Conservation (phyloP, 2,888 invertebrate genomes). For the Erynnis tages region DNA sequence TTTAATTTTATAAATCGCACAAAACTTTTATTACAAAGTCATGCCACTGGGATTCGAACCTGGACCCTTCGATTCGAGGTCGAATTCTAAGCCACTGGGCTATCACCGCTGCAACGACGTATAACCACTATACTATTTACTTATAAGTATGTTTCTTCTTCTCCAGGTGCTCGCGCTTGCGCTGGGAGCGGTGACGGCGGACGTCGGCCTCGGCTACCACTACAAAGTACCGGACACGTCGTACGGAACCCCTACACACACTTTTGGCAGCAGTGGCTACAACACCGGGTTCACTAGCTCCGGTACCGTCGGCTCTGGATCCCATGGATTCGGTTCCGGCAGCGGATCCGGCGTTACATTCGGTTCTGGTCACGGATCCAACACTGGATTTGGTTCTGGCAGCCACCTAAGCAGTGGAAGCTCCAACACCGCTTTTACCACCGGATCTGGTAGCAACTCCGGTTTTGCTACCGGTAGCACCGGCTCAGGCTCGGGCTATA, state of each 20-base stretch:
- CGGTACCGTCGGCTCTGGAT: conserved; percentile 8
- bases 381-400: neutral
- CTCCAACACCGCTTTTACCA: too few relatives aligned
- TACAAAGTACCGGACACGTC: conserved; percentile 68
- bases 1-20: too few relatives aligned
- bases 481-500: conserved; percentile 12
- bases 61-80: too few relatives aligned
- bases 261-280: conserved; percentile 32
- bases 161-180: conserved; percentile 55
- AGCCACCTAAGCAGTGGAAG: too few relatives aligned
- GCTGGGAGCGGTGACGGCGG: conserved; percentile 56
- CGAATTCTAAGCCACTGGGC: too few relatives aligned
- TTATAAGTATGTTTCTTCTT: conserved; percentile 20
- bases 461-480: conserved; percentile 6
- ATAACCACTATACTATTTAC: too few relatives aligned
- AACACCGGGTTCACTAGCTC: conserved; percentile 26
- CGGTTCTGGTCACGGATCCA: neutral
- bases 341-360: conserved; percentile 7
- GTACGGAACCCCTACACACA: conserved; percentile 61
- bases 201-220: conserved; percentile 60
- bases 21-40: too few relatives aligned
- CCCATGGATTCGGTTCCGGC: conserved; percentile 9
- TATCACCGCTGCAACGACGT: too few relatives aligned
- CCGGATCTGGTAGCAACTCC: too few relatives aligned
- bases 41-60: too few relatives aligned